phyloP scores from a whole-genome alignment of 2,888 invertebrate species.

The Clivina fossor region DNA sequence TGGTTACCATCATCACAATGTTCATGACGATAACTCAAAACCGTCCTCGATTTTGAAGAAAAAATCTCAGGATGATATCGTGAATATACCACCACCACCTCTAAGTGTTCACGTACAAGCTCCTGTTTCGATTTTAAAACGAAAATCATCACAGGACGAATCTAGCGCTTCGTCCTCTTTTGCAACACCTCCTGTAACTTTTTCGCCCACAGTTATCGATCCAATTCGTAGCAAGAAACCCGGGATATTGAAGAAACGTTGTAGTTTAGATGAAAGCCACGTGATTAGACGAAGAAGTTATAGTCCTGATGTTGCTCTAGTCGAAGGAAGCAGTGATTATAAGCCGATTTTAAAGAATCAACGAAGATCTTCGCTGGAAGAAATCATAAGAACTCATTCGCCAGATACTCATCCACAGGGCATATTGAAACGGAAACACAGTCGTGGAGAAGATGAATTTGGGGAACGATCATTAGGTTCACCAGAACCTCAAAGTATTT shows the following conservation, averaged over 20 bases:
- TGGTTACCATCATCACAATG: too few species aligned
- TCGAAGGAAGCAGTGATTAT: slow-evolving; percentile 61
- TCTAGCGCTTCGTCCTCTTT: slow-evolving; percentile 49
- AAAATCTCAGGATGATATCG: slow-evolving; percentile 59
- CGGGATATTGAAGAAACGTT: slow-evolving; percentile 81
- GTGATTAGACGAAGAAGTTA: slow-evolving; percentile 68
- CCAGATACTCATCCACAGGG: slow-evolving; percentile 66
- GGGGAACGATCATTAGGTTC: slow-evolving; percentile 64
- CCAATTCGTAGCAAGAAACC: slow-evolving; percentile 66
- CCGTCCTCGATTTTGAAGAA: slow-evolving; percentile 67
- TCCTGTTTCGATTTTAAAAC: slow-evolving; percentile 62
- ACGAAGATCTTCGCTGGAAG: slow-evolving; percentile 70
- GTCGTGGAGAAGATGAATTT: slow-evolving; percentile 62
- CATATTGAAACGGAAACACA: slow-evolving; percentile 71
- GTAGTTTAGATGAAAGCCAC: slow-evolving; percentile 79
- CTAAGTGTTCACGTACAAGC: slow-evolving; percentile 40
- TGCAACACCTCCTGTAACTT: slow-evolving; percentile 73
- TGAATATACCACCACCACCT: slow-evolving; percentile 39
- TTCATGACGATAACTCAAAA: slow-evolving; percentile 28
- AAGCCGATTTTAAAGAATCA: slow-evolving; percentile 69
- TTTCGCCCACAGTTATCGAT: slow-evolving; percentile 75
- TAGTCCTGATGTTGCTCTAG: slow-evolving; percentile 68
- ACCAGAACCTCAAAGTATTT: slow-evolving; percentile 74
- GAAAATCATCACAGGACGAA: slow-evolving; percentile 57
- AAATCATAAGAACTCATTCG: slow-evolving; percentile 64